A percentile compares a stretch with the other conserved stretches of the same genome.
Conservation (phyloP, 2,797 vertebrate genomes). For the Phoeniculus purpureus region DNA sequence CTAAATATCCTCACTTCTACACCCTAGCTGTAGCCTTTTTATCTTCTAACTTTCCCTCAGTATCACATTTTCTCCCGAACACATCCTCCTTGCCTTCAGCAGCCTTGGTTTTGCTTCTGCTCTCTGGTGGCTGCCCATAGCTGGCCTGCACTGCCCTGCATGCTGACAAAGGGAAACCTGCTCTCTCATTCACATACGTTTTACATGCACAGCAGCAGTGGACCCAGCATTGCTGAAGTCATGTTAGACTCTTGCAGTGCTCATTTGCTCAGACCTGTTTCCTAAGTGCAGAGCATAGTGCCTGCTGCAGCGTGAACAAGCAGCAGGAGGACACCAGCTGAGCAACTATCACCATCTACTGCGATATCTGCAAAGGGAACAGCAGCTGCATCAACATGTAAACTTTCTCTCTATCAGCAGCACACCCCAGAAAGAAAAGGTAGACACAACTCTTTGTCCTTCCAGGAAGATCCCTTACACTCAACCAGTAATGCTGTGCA, state of each 20-base stretch:
- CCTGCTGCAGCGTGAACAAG: neutral
- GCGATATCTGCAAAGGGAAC: neutral
- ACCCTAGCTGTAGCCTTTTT: neutral
- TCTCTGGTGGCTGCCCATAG: accelerated
- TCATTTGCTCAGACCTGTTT: neutral
- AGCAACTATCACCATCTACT: neutral
- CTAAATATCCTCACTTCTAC: neutral
- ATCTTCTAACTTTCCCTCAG: neutral
- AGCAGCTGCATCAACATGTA: neutral
- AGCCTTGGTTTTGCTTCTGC: neutral
- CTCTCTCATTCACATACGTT: accelerated
- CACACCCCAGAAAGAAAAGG: neutral
- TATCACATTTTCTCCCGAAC: neutral
- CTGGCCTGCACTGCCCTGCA: neutral
- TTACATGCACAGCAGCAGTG: accelerated
- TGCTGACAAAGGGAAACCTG: neutral
- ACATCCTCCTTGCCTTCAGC: neutral
- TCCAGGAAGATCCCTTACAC: neutral
- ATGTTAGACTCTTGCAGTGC: neutral
- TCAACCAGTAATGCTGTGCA: neutral
- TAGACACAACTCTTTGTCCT: neutral
- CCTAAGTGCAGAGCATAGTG: neutral
- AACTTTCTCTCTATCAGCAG: neutral
- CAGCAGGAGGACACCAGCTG: neutral
- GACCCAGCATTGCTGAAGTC: neutral